Evolutionary conservation across 2,888 invertebrate genomes (phyloP).

Genomic region (Leptinotarsa tumamoca): DNA sequence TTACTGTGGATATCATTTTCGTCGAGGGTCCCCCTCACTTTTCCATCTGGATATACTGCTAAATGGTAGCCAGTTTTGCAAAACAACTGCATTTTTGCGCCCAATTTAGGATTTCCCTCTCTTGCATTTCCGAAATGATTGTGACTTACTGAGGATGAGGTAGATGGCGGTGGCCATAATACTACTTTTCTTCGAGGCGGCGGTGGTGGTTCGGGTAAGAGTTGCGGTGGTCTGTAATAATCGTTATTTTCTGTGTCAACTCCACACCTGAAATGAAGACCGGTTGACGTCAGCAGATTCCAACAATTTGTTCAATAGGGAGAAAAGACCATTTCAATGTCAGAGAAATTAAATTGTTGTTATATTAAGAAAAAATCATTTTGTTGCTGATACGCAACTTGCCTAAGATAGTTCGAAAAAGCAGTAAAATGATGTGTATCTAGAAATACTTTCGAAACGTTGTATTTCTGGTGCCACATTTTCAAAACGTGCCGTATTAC

Average conservation of each 20-base stretch:
- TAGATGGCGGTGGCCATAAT: conserved; percentile 55
- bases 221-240: conserved; percentile 25
- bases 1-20: conserved; percentile 70
- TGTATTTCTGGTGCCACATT: too few relatives aligned
- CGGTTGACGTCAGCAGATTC: too few relatives aligned
- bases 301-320: too few relatives aligned
- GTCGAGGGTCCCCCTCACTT: conserved; percentile 68
- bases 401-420: too few relatives aligned
- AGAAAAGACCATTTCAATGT: too few relatives aligned
- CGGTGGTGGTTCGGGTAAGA: neutral
- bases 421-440: too few relatives aligned
- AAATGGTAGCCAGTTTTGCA: conserved; percentile 71
- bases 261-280: conserved; percentile 42
- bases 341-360: too few relatives aligned
- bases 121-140: conserved; percentile 49
- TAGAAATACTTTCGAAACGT: too few relatives aligned
- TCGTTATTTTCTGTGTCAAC: conserved; percentile 37
- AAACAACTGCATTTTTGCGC: conserved; percentile 70
- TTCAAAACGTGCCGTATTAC: too few relatives aligned
- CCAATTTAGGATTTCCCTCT: conserved; percentile 66
- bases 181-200: conserved; percentile 48
- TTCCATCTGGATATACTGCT: conserved; percentile 68
- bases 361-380: too few relatives aligned
- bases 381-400: too few relatives aligned
- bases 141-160: conserved; percentile 46